Evolutionary conservation across 2,113 vertebrate species (phyloP).

Genomic region (Gobiocypris rarus): DNA sequence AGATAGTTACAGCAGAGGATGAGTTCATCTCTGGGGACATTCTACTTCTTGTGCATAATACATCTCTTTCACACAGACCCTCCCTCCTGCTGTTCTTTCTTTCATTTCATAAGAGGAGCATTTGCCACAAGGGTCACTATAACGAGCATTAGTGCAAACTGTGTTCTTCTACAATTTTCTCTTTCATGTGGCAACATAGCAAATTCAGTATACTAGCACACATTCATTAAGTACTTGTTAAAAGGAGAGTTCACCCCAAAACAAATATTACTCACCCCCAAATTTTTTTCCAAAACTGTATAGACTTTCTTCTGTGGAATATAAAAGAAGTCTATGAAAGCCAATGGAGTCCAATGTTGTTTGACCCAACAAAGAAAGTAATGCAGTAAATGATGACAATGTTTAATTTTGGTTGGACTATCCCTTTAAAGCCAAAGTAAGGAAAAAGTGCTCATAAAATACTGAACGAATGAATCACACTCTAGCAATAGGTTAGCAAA

Average conservation of each 20-base stretch:
- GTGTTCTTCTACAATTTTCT: not conserved
- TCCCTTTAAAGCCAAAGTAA: too few species aligned
- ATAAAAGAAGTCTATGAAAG: not conserved
- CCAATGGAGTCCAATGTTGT: not conserved
- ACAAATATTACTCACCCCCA: too few species aligned
- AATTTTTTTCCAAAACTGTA: too few species aligned
- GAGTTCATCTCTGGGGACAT: slow-evolving; percentile 37
- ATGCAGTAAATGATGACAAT: too few species aligned
- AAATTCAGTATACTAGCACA: not conserved
- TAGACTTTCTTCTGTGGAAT: not conserved
- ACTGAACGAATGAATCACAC: not conserved
- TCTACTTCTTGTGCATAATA: not conserved
- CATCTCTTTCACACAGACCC: not conserved
- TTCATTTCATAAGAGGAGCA: not conserved
- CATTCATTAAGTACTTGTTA: not conserved
- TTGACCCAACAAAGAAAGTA: not conserved
- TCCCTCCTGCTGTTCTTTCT: not conserved
- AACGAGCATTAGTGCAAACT: not conserved
- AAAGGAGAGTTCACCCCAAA: not conserved
- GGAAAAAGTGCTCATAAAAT: too few species aligned
- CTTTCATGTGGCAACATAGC: not conserved
- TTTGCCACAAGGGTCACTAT: not conserved
- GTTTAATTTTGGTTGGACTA: too few species aligned
- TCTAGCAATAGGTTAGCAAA: not conserved
- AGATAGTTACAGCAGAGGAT: slow-evolving; percentile 40